Conservation (phyloP, 2,888 invertebrate species). For the Aethes cnicana region DNA sequence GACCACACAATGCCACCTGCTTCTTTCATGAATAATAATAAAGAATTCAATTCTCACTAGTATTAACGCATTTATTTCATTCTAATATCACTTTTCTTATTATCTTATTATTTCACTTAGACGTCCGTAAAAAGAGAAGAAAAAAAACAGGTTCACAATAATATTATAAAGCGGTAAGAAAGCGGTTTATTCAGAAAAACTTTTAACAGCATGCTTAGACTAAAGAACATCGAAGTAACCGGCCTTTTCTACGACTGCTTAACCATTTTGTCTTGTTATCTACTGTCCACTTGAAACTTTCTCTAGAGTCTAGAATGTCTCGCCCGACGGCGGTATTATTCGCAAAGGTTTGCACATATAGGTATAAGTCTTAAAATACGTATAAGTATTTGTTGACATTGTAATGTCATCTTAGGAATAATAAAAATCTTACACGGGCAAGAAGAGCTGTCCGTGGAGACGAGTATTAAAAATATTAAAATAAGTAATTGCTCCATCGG, state of each 20-base stretch:
- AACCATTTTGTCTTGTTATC: slow-evolving; percentile 26
- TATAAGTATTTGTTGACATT: not conserved
- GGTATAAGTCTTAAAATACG: not conserved
- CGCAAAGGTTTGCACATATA: slow-evolving; percentile 3
- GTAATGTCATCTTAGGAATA: slow-evolving; percentile 36
- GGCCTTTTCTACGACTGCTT: slow-evolving; percentile 5
- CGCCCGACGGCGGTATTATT: slow-evolving; percentile 1
- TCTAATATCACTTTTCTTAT: too few species aligned
- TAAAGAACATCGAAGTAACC: not conserved
- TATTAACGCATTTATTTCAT: too few species aligned
- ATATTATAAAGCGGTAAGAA: too few species aligned
- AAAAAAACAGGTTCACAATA: too few species aligned
- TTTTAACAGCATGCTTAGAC: too few species aligned
- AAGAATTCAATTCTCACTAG: too few species aligned
- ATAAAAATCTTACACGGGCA: slow-evolving; percentile 51
- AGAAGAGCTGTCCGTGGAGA: slow-evolving; percentile 52
- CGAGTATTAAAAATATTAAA: slow-evolving; percentile 73
- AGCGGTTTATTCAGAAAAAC: too few species aligned
- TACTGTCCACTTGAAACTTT: slow-evolving; percentile 32
- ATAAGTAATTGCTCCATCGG: slow-evolving; percentile 76
- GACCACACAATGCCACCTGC: too few species aligned
- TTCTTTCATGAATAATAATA: too few species aligned
- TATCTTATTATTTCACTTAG: too few species aligned
- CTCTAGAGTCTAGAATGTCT: slow-evolving; percentile 24
- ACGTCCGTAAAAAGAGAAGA: too few species aligned